Evolutionary conservation across 2,113 vertebrate species (phyloP).

Genomic region (Tachysurus vachellii): DNA sequence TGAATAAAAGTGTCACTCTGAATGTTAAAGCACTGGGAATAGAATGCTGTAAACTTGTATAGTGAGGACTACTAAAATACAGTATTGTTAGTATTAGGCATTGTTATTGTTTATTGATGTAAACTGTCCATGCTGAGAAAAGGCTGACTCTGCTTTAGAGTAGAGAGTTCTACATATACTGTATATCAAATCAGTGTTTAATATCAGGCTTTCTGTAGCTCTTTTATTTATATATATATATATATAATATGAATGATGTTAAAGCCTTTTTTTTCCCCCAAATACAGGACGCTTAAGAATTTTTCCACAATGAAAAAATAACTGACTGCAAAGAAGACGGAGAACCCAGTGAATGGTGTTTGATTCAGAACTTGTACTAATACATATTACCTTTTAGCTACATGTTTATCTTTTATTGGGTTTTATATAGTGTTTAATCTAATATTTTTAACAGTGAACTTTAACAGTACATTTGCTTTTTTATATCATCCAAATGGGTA

Average conservation of each 20-base stretch:
- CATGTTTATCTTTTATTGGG: neutral
- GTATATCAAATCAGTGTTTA: neutral
- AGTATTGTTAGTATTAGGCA: neutral
- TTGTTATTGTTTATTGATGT: neutral
- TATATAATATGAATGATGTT: neutral
- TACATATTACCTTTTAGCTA: neutral
- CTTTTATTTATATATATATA: too few species aligned
- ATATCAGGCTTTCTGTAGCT: neutral
- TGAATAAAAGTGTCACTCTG: neutral
- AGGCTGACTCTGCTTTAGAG: too few species aligned
- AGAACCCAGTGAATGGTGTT: neutral
- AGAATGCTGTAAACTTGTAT: neutral
- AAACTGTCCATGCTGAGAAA: too few species aligned
- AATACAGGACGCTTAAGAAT: neutral
- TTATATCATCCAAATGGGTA: neutral
- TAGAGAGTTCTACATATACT: too few species aligned
- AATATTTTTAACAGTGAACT: neutral
- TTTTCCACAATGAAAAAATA: neutral
- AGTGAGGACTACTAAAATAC: neutral
- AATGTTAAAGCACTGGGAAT: neutral
- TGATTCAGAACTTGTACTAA: neutral
- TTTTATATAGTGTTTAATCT: slow-evolving; percentile 17
- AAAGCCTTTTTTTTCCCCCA: slow-evolving; percentile 6
- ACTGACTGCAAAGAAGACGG: neutral
- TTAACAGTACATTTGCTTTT: neutral